These are phyloP conservation scores for Hypsibius dujardini DNA, from an alignment of 1,140 invertebrate genomes.

Conservation along the genomic window DNA sequence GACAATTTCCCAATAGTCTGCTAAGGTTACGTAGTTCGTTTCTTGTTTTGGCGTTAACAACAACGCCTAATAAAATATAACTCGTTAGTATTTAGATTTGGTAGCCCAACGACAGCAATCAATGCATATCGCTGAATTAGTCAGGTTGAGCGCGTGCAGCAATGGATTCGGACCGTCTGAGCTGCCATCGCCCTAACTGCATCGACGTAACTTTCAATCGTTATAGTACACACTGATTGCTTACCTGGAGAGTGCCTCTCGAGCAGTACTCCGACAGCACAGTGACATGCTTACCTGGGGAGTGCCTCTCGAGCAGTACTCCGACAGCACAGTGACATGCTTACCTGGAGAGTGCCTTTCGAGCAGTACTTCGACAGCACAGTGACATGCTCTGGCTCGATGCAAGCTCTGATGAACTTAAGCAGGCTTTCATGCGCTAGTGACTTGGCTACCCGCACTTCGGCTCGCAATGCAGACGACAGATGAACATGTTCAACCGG, in stretches of 20 bases:
- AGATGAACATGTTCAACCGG: neutral
- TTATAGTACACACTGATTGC: too few relatives aligned
- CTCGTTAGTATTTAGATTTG: too few relatives aligned
- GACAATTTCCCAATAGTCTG: too few relatives aligned
- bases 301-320: neutral
- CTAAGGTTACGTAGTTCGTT: too few relatives aligned
- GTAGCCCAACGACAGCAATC: too few relatives aligned
- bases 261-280: neutral
- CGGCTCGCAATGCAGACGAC: neutral
- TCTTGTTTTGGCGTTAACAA: too few relatives aligned
- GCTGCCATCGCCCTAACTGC: too few relatives aligned
- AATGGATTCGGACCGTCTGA: too few relatives aligned
- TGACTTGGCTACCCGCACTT: neutral
- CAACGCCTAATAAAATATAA: too few relatives aligned
- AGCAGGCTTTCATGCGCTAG: neutral
- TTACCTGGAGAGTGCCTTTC: neutral
- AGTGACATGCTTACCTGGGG: neutral
- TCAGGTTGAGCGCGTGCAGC: too few relatives aligned
- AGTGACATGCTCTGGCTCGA: neutral
- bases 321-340: neutral
- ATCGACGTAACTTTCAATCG: too few relatives aligned
- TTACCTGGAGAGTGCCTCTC: neutral
- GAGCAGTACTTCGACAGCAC: slow-evolving; percentile 1
- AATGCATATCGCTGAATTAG: too few relatives aligned
- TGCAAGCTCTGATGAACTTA: slow-evolving; percentile 4